These are phyloP conservation scores for Psilanteris sp. DNA, from an alignment of 1,140 invertebrate genomes.

Conservation along the genomic window DNA sequence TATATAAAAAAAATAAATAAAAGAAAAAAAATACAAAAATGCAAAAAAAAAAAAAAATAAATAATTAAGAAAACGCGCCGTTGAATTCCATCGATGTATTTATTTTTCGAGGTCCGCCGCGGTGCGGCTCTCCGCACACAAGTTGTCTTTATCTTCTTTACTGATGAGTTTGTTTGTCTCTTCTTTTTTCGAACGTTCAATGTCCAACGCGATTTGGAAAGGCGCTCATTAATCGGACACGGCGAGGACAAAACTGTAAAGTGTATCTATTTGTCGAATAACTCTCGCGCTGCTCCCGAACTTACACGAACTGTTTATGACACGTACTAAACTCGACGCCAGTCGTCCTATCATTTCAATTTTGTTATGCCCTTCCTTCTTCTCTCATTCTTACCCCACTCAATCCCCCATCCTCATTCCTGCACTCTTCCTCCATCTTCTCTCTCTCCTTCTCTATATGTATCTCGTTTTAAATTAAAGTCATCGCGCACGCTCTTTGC, in stretches of 20 bases:
- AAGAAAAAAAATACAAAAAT: slow-evolving; percentile 30
- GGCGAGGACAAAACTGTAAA: slow-evolving; percentile 43
- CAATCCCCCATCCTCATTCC: neutral
- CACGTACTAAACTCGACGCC: neutral
- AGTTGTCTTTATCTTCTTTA: slow-evolving; percentile 13
- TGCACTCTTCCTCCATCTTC: neutral
- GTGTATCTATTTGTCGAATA: slow-evolving; percentile 45
- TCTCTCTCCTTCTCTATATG: slow-evolving; percentile 12
- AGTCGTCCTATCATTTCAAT: neutral
- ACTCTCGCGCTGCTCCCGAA: slow-evolving; percentile 17
- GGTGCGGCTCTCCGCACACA: slow-evolving; percentile 20
- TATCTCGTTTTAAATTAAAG: slow-evolving; percentile 36
- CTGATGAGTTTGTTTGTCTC: neutral
- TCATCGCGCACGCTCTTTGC: slow-evolving; percentile 24
- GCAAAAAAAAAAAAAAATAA: slow-evolving; percentile 32
- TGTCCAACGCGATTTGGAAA: slow-evolving; percentile 15
- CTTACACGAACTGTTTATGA: slow-evolving; percentile 23
- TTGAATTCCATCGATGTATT: slow-evolving; percentile 63
- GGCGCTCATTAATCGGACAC: slow-evolving; percentile 26
- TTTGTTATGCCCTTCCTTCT: slow-evolving; percentile 4
- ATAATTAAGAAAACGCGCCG: slow-evolving; percentile 48
- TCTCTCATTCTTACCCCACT: neutral
- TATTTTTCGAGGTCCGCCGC: slow-evolving; percentile 46
- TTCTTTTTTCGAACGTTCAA: slow-evolving; percentile 1
- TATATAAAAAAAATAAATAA: slow-evolving; percentile 53